Base-by-base conservation (phyloP, 2,888 invertebrate species). In the Limnephilus auricula region DNA sequence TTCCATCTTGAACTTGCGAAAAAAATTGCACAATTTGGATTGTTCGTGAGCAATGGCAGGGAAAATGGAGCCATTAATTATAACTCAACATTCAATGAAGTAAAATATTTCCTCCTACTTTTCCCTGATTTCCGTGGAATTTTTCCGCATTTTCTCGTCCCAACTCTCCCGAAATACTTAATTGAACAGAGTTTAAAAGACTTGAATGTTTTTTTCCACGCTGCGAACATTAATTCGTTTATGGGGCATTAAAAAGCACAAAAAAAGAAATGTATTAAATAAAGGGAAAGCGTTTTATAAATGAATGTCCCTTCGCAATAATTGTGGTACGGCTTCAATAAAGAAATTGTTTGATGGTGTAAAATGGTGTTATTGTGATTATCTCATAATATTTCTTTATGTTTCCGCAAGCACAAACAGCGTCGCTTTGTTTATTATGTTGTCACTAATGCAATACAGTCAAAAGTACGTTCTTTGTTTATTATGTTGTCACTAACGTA, bases 1-100 rank as follows among this genome's bases (percentile, higher is more conserved):
- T 82, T 89, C 92, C 90, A 87, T 92, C 87, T 91, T 84, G 89
- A 89, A 91, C 88, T 89, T 65, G 65, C 83, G 79, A 80, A 91
- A 92, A 91, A 92, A 90, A 89, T 92, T 90, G 89, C 88, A 80
- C 90, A 89, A 88, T 92, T 90, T 85, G 90, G 91, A 93, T 93
- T 93, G 93, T 93, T 89, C 88, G 90, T 78, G 90, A 91, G 93
- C 91, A 93, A 93, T 93, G 92, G 89, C 89, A 30, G 79, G 91
- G 92, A 92, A 93, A 93, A 93, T 92, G 91, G 90, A 79, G 90
- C 89, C 91, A 93, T 93, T 93, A 92, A 92, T 93, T 93, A 93
- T 91, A 92, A 90, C 79, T 65, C 90, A 86, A 90, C 90, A 78
- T 82, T 87, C 79, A 87, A 90, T 40, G 87, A 90, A 88, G 90